Base-by-base conservation (phyloP, 2,888 invertebrate genomes). In the Idaea aversata region DNA sequence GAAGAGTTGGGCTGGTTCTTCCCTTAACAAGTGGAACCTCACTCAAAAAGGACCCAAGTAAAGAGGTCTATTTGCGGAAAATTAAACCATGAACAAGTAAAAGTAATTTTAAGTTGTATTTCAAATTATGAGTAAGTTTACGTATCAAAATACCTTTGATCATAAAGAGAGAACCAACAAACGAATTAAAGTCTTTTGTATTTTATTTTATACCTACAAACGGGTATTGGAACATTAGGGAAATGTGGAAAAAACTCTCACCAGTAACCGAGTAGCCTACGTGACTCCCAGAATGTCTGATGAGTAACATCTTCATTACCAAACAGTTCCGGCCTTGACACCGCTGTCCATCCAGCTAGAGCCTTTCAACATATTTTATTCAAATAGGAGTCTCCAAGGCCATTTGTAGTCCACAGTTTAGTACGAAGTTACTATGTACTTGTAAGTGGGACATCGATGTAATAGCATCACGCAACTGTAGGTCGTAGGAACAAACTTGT, bases 391-490 rank as follows among this genome's bases (percentile, higher is more conserved):
- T 66, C 68, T 61, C 62, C 88, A 90, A 90, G 86, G 90, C 78
- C 88, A 80, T 67, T 67, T 72, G 73, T 70, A 75, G 80, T 81
- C 74, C 61, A 62, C 63, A 58, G 58, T 16, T 34, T 59, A 59
- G 36, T 59, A 7, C 59, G 1, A 25, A 59, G 59, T 16, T 59
- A 59, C 58, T 47, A 47, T 47, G 59, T 25, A 10, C 6, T 10
- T 59, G 59, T 34, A 86, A 86, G 84, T 87, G 72, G 89, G 84
- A 78, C 87, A 80, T 67, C 76, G 80, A 87, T 78, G 88, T 88
- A 88, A 88, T 72, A 72, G 59, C 60, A 64, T 71, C 79, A 85
- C 83, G 87, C 85, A 87, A 85, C 74, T 70, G 75, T 64, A 65
- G 70, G 75, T 80, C 82, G 80, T 77, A 76, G 74, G 57, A 38